Evolutionary conservation across 2,888 invertebrate species (phyloP), one percentile per base, ranked within the genome.

Genomic region (Dolomedes plantarius): DNA sequence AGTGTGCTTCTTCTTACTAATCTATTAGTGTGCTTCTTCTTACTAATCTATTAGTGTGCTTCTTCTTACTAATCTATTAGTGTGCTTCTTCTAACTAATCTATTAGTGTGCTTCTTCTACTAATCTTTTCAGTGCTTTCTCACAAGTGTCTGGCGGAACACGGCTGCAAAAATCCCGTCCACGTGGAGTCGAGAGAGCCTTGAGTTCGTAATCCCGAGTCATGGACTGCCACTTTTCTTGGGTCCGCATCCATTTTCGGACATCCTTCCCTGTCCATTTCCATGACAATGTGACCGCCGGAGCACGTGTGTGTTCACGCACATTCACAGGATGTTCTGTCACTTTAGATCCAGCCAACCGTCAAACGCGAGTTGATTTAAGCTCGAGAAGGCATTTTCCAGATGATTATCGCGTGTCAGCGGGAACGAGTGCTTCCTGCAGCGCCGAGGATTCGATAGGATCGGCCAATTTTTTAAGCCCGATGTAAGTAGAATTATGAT

Each of bases 321-420:
- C 65, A 41, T 79, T 65, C 31, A 73, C 79, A 73, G 79, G 79
- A 80, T 80, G 79, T 73, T 78, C 69, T 62, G 69, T 71, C 76
- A 76, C 67, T 46, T 76, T 77, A 77, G 31, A 36, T 1, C 32
- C 78, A 79, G 23, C 46, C 41, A 46, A 73, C 39, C 80, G 68
- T 39, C 71, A 62, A 78, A 78, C 56, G 31, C 28, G 23, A 19
- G 7, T 32, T 81, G 81, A 81, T 81, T 74, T 68, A 81, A 69
- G 27, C 67, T 62, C 27, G 13, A 46, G n/a, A 39, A 64, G n/a
- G 68, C 68, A 74, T 74, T 74, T 50, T 50, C 29, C 29, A 73
- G 74, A 74, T 74, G 74, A 68, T 67, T 36, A 81, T 81, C 81
- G 81, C 81, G 39, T 81, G 81, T 81, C 81, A 74, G 46, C 81